Evolutionary conservation across 2,888 invertebrate genomes (phyloP).

Genomic region (Bellardia pandia): DNA sequence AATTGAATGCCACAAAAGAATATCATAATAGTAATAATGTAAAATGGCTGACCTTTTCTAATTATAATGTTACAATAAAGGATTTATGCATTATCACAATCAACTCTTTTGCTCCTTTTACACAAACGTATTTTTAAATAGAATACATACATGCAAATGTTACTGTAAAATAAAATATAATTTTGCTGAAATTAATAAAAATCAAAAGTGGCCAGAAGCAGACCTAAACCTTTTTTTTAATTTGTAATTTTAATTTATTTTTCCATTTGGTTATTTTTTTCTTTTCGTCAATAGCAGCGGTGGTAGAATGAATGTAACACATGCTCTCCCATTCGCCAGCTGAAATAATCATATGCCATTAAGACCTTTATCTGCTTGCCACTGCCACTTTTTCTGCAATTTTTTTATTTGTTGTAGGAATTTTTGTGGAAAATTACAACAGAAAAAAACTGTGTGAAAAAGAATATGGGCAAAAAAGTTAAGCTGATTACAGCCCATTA

Average conservation of each 20-base stretch:
- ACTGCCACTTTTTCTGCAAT: neutral
- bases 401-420: neutral
- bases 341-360: constrained; percentile 60
- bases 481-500: constrained; percentile 73
- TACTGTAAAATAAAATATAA: neutral
- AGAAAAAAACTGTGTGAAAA: constrained; percentile 22
- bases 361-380: constrained; percentile 52
- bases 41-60: constrained; percentile 23
- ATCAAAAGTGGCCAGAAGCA: neutral
- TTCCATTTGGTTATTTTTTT: constrained; percentile 12
- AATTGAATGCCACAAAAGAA: neutral
- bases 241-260: constrained; percentile 30
- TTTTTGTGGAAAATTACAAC: constrained; percentile 55
- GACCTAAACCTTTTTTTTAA: constrained; percentile 12
- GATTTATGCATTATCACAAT: constrained; percentile 33
- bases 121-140: neutral
- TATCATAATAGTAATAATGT: constrained; percentile 20
- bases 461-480: constrained; percentile 61
- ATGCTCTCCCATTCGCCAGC: constrained; percentile 35
- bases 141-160: neutral
- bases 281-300: constrained; percentile 48
- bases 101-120: neutral
- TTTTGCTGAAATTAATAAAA: neutral
- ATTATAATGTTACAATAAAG: constrained; percentile 33
- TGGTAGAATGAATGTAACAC: neutral